Evolutionary conservation across 2,888 invertebrate genomes (phyloP), one percentile per base, ranked within the genome.

Genomic region (Thecocarcelia acutangulata): DNA sequence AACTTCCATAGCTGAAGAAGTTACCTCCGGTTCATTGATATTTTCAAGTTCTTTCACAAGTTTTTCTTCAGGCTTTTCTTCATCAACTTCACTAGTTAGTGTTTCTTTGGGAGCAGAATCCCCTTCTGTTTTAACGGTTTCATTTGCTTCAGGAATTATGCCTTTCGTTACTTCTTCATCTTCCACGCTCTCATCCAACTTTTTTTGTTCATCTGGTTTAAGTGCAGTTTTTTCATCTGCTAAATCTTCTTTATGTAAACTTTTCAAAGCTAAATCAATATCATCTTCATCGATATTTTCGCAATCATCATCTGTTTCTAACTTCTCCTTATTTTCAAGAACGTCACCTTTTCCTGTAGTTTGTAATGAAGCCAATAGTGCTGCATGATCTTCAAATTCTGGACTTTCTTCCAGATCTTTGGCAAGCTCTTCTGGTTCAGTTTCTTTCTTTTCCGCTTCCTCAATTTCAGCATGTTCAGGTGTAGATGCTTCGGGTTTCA

Each of bases 221-320:
- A 0, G 52, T 3, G 69, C 48, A 2, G 58, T 64, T 15, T 2
- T 8, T 15, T 83, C 56, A 4, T 69, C 76, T 40, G 40, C 72
- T 48, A 48, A 54, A 28, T 79, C 83, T 33, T 86, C 87, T 59
- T 87, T 88, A 33, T 89, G 88, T 44, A 89, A 74, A 46, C 85
- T 87, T 70, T 89, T 83, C 12, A 89, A 80, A 6, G 89, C 88
- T 54, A 86, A 77, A 58, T 89, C 89, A 78, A 88, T 88, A 52
- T 87, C 86, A 80, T 90, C 89, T 73, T 87, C 88, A 4, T 81
- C 83, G 0, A 75, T 64, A 44, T 80, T 82, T 44, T 66, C 40
- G 11, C 80, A 83, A 9, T 50, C 66, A 3, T 66, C n/a, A 6
- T 15, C 50, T 2, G 75, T 5, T 6, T 56, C 58, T 0, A 21